Conservation (phyloP, 2,113 vertebrate species). For the Paratilapia polleni region DNA sequence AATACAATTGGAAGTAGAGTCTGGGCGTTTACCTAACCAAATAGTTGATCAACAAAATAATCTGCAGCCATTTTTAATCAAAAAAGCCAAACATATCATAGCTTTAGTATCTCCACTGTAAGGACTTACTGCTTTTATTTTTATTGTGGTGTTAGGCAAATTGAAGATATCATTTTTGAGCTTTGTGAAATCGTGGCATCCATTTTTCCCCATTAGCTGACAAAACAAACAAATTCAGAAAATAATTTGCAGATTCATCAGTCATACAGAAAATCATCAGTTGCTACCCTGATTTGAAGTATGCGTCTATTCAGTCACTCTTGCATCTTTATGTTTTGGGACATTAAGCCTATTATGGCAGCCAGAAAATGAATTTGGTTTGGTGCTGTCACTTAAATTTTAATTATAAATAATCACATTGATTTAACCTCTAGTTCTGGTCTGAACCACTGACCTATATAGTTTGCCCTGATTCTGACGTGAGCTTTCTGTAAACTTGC, state of each 20-base stretch:
- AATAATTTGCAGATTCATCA: slow-evolving; percentile 5
- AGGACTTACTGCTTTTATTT: neutral
- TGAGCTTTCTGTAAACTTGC: neutral
- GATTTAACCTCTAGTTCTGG: neutral
- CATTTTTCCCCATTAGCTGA: neutral
- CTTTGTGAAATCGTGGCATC: neutral
- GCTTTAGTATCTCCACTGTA: neutral
- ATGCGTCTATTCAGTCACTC: neutral
- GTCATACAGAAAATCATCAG: slow-evolving; percentile 10
- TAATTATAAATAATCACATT: neutral
- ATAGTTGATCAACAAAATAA: neutral
- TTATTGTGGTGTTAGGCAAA: neutral
- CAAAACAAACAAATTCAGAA: neutral
- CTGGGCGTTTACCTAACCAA: neutral
- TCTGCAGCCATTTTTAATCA: neutral
- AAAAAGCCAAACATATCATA: neutral
- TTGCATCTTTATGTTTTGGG: slow-evolving; percentile 31
- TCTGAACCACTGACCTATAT: neutral
- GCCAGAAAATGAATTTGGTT: neutral
- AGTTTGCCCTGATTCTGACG: neutral
- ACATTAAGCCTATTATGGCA: slow-evolving; percentile 26
- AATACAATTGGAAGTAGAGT: neutral
- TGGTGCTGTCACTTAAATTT: neutral
- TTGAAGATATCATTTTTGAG: neutral
- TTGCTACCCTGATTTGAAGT: neutral